phyloP scores from a whole-genome alignment of 2,888 invertebrate species.

The Prenolepis imparis region DNA sequence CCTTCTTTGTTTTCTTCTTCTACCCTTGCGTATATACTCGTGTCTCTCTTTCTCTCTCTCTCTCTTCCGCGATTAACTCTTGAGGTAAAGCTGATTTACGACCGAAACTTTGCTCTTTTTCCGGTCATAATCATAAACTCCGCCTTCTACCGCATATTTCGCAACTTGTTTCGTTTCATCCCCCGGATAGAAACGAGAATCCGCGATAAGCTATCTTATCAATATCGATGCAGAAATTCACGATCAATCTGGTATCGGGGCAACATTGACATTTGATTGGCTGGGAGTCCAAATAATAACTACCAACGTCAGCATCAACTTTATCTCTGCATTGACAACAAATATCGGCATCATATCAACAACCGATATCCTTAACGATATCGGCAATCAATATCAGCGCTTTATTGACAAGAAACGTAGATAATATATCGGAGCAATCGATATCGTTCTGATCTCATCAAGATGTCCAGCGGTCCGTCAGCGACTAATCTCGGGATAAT shows the following conservation, averaged over 20 bases:
- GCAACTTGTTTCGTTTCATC: slow-evolving; percentile 4
- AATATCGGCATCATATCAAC: slow-evolving; percentile 43
- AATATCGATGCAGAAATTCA: slow-evolving; percentile 10
- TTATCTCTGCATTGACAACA: not conserved
- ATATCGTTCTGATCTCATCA: slow-evolving; percentile 23
- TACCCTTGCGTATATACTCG: not conserved
- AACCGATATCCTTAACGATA: slow-evolving; percentile 18
- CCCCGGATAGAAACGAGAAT: not conserved
- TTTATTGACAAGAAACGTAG: slow-evolving; percentile 43
- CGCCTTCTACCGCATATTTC: not conserved
- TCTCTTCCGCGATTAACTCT: slow-evolving; percentile 33
- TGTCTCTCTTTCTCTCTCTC: not conserved
- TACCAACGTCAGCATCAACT: slow-evolving; percentile 17
- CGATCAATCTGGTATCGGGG: not conserved
- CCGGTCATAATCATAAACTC: slow-evolving; percentile 16
- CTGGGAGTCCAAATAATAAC: slow-evolving; percentile 26
- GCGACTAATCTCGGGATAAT: slow-evolving; percentile 26
- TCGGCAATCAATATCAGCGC: slow-evolving; percentile 44
- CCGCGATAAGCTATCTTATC: slow-evolving; percentile 12
- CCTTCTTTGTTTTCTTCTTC: not conserved
- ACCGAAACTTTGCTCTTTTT: not conserved
- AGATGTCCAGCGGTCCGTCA: slow-evolving; percentile 14
- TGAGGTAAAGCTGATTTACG: slow-evolving; percentile 33
- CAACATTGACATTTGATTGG: slow-evolving; percentile 2
- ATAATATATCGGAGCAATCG: slow-evolving; percentile 15